Conservation (phyloP, 2,113 vertebrate species). For the Chaetura pelagica region DNA sequence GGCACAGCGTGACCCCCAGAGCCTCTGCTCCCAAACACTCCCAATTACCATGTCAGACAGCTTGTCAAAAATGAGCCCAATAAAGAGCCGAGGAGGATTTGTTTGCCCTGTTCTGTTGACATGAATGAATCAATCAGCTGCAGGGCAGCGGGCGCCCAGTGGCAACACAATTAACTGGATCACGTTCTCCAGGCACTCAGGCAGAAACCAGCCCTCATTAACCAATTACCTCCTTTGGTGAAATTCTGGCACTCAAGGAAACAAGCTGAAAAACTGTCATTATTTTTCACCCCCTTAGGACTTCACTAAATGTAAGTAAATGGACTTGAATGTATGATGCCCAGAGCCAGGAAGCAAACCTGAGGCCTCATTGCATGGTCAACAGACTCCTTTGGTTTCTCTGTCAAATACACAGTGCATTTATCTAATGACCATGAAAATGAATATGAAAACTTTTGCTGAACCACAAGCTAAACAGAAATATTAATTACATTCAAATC, state of each 20-base stretch:
- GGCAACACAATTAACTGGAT: not conserved
- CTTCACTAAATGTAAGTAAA: not conserved
- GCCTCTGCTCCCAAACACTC: not conserved
- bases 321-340: not conserved
- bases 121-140: not conserved
- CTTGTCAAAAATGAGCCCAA: not conserved
- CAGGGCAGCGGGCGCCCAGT: not conserved
- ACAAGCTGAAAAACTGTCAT: not conserved
- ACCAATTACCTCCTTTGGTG: not conserved
- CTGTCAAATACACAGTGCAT: not conserved
- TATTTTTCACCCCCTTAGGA: not conserved
- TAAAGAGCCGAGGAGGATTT: rapidly evolving
- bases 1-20: not conserved
- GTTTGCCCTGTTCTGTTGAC: not conserved
- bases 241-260: not conserved
- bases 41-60: rapidly evolving
- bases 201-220: not conserved
- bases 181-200: not conserved
- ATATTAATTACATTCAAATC: not conserved
- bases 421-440: not conserved
- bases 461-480: not conserved
- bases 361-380: rapidly evolving
- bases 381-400: rapidly evolving
- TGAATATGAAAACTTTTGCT: not conserved
- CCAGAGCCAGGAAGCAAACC: not conserved